Percentiles rank a stretch among this genome's conserved stretches.
Conservation (phyloP, 2,797 vertebrate species). For the Sternotherus odoratus region DNA sequence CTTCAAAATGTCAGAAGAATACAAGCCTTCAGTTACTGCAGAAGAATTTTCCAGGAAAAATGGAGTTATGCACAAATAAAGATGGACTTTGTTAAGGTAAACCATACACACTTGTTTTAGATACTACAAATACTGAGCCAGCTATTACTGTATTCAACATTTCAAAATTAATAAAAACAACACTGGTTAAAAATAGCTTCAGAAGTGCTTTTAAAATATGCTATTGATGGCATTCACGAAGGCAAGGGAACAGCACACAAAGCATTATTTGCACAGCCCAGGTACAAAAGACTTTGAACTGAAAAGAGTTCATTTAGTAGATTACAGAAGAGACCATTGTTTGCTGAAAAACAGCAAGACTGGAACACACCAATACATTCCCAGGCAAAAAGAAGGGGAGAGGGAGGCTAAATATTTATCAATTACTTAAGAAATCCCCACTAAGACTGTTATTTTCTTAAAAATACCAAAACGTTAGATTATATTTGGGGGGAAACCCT, state of each 20-base stretch:
- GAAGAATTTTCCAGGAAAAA: neutral
- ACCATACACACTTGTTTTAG: conserved; percentile 45
- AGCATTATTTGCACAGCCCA: conserved; percentile 63
- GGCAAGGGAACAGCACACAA: conserved; percentile 49
- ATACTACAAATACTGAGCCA: conserved; percentile 18
- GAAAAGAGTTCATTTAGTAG: conserved; percentile 39
- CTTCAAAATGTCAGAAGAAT: conserved; percentile 35
- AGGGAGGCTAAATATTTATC: neutral
- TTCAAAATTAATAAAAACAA: conserved; percentile 56
- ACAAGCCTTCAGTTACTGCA: conserved; percentile 30
- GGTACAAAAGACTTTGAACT: conserved; percentile 54
- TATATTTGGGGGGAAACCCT: neutral
- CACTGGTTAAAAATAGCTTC: conserved; percentile 55
- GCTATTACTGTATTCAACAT: conserved; percentile 16
- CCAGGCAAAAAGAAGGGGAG: neutral
- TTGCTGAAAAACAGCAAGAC: conserved; percentile 12
- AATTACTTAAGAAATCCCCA: neutral
- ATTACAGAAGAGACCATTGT: neutral
- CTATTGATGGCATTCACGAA: conserved; percentile 29
- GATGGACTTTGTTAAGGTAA: conserved; percentile 22
- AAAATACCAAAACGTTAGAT: neutral
- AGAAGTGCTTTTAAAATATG: conserved; percentile 42
- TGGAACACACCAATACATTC: neutral
- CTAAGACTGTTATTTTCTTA: neutral
- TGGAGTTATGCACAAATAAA: conserved; percentile 31